These are phyloP conservation scores for Folsomia candida DNA, from an alignment of 2,888 invertebrate species.

Conservation along the genomic window DNA sequence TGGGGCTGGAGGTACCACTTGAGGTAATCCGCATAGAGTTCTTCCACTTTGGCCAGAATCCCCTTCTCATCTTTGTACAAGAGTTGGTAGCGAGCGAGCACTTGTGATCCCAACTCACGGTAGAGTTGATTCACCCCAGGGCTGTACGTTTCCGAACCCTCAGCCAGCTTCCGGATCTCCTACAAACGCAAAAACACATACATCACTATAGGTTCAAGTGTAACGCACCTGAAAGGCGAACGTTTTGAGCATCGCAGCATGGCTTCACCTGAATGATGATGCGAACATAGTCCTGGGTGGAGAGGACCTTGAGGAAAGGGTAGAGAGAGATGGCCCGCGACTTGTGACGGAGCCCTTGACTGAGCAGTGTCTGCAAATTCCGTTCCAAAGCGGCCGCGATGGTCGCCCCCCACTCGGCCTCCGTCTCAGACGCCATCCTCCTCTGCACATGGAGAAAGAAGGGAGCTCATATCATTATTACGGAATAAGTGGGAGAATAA, in stretches of 20 bases:
- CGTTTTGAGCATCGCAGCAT: background rate
- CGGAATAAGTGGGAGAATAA: too few relatives aligned
- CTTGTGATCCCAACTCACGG: constrained; percentile 66
- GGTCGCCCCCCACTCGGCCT: constrained; percentile 65
- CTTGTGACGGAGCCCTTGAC: constrained; percentile 59
- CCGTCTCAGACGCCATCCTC: constrained; percentile 62
- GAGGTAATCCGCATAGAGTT: constrained; percentile 65
- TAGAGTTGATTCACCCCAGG: constrained; percentile 66
- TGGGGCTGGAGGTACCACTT: constrained; percentile 62
- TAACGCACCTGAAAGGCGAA: too few relatives aligned
- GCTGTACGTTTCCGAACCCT: constrained; percentile 77
- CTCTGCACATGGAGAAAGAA: constrained; percentile 59
- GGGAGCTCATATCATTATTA: too few relatives aligned
- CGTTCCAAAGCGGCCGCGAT: constrained; percentile 66
- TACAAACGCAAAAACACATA: constrained; percentile 54
- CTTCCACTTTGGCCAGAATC: constrained; percentile 63
- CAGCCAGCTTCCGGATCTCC: constrained; percentile 69
- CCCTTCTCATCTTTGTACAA: constrained; percentile 67
- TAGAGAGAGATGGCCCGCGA: constrained; percentile 63
- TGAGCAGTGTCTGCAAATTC: constrained; percentile 67
- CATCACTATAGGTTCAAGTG: background rate
- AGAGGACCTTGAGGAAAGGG: constrained; percentile 69
- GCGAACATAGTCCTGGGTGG: constrained; percentile 55
- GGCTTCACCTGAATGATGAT: constrained; percentile 54
- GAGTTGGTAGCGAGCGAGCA: constrained; percentile 67